Percentiles rank a stretch among this genome's conserved stretches.
These are phyloP conservation scores for western clawed frog (Xenopus tropicalis) DNA, from an alignment of 2,113 vertebrate genomes.

Conservation along the genomic window DNA sequence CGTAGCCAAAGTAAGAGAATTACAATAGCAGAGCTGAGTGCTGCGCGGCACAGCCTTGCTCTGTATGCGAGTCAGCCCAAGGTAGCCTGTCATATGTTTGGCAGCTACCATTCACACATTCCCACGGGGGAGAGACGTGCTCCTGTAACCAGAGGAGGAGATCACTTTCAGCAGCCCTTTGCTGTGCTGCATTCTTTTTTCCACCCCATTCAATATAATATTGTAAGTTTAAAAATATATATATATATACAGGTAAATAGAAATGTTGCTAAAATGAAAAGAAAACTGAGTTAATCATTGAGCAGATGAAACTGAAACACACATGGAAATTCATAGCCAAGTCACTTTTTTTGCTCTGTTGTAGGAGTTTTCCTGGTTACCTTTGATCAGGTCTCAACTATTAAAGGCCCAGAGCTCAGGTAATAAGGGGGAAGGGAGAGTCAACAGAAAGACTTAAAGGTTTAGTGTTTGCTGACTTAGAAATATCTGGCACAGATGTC, in stretches of 20 bases:
- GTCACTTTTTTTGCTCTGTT: conserved; percentile 18
- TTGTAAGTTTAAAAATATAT: no score
- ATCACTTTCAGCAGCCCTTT: conserved; percentile 21
- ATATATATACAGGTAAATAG: no score
- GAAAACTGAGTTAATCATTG: no score
- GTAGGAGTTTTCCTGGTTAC: conserved; percentile 50
- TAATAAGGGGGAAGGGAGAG: neutral
- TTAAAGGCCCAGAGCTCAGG: neutral
- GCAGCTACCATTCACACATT: conserved; percentile 72
- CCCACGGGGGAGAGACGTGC: conserved; percentile 44
- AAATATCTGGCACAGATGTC: neutral
- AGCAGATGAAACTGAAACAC: no score
- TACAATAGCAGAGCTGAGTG: conserved; percentile 48
- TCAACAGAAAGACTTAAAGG: neutral
- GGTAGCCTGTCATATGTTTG: conserved; percentile 81
- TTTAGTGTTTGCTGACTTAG: neutral
- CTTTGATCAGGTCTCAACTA: conserved; percentile 33
- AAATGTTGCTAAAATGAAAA: no score
- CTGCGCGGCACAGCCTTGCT: conserved; percentile 49
- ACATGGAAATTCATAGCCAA: no score
- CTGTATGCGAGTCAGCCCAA: conserved; percentile 60
- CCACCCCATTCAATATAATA: no score
- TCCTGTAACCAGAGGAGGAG: conserved; percentile 49
- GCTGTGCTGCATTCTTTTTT: neutral
- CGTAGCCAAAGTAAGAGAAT: conserved; percentile 49